These are phyloP conservation scores for Anthoscopus minutus DNA, from an alignment of 2,113 vertebrate species.

Conservation along the genomic window DNA sequence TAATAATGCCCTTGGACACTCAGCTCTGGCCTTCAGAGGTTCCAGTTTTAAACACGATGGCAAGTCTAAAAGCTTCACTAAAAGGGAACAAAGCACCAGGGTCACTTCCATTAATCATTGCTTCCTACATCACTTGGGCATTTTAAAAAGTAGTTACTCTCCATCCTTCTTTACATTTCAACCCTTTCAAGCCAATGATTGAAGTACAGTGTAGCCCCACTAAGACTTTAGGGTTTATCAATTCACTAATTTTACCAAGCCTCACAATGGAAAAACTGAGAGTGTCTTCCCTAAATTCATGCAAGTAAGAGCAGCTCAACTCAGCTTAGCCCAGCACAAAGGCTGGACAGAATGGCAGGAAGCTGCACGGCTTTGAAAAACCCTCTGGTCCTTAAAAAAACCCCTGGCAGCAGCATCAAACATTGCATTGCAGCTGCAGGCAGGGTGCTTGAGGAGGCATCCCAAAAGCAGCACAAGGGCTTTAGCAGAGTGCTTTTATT, in stretches of 20 bases:
- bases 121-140: not conserved
- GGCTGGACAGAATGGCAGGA: rapidly evolving
- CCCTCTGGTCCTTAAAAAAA: not conserved
- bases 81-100: not conserved
- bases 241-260: not conserved
- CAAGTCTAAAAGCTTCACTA: not conserved
- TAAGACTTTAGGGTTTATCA: not conserved
- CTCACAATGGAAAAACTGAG: not conserved
- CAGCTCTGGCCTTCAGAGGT: not conserved
- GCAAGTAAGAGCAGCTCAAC: not conserved
- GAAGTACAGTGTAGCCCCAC: not conserved
- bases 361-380: not conserved
- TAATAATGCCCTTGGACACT: not conserved
- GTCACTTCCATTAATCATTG: not conserved
- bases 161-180: not conserved
- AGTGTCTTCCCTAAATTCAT: not conserved
- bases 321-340: not conserved
- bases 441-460: not conserved
- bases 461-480: not conserved
- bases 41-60: not conserved
- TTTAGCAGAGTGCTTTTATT: not conserved
- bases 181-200: not conserved
- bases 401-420: not conserved
- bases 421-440: not conserved
- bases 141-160: not conserved